Base-by-base conservation (phyloP, 1,140 invertebrate species). In the Cephus cinctus region DNA sequence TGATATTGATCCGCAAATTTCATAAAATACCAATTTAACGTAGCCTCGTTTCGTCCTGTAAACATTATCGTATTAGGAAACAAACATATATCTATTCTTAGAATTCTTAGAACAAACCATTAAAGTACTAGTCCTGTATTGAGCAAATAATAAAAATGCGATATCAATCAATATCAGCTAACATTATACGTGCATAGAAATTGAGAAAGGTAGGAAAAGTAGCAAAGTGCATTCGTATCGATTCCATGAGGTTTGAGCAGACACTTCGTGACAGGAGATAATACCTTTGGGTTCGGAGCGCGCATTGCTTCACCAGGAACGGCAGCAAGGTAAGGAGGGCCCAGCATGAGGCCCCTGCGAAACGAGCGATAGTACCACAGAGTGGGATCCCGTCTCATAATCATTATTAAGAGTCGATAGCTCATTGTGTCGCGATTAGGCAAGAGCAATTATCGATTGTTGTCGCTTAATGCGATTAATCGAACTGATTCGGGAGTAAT, bases 381-480 rank as follows among this genome's bases (percentile, higher is more conserved):
- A 12, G 27, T 14, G 9, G 14, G 34, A 3, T 8, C n/a, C n/a
- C n/a, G n/a, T n/a, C 9, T 30, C 9, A 8, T 12, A 18, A 36
- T 36, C 34, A 18, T 15, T 36, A 36, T 36, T 36, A 36, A 36
- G 14, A 18, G 8, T 18, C 34, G 34, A 36, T 36, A 8, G 14
- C 34, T 14, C 34, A 39, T 31, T 36, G 18, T 47, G 35, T 25
- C 46, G 50, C 45, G 48, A 61, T 66, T 68, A 57, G 52, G 61
- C 56, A 66, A 66, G 42, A 54, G 45, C 62, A 68, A 68, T 67
- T 65, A 68, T 57, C 54, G 54, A 60, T 57, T 49, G 51, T 61
- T 67, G 65, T 66, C 62, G 55, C 56, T 59, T 52, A 54, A 46
- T 30, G 48, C 62, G 62, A 67, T 67, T 65, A 67, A 67, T 67